Evolutionary conservation across 2,797 vertebrate species (phyloP).

Genomic region (Loris lydekkerianus): DNA sequence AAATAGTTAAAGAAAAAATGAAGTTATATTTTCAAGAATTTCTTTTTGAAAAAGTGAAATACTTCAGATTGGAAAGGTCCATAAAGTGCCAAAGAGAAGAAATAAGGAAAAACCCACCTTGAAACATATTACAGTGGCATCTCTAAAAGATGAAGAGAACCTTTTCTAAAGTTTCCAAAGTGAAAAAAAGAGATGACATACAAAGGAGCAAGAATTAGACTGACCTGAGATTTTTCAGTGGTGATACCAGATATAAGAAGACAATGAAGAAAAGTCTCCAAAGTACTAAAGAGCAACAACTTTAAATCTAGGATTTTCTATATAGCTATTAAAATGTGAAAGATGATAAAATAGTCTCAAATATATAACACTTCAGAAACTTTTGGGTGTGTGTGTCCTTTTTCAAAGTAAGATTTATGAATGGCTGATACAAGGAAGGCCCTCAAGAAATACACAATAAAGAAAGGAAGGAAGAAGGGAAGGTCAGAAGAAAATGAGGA

Average conservation of each 20-base stretch:
- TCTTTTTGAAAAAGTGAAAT: slow-evolving; percentile 2
- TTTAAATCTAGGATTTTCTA: slow-evolving; percentile 2
- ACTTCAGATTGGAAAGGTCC: background rate
- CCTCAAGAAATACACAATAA: background rate
- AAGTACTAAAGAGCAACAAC: background rate
- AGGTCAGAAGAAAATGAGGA: background rate
- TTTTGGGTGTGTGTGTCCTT: background rate
- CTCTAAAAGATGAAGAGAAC: background rate
- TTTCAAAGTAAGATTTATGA: too few species aligned
- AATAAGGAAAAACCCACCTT: background rate
- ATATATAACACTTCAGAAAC: background rate
- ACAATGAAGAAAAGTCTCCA: background rate
- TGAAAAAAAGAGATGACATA: background rate
- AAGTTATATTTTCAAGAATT: background rate
- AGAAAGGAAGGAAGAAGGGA: background rate
- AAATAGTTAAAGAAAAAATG: slow-evolving; percentile 4
- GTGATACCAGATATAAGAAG: background rate
- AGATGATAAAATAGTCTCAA: background rate
- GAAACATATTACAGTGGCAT: background rate
- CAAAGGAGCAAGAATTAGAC: background rate
- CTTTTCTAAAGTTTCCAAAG: background rate
- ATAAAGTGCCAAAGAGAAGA: background rate
- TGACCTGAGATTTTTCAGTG: background rate
- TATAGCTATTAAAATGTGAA: background rate
- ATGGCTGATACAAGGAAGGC: background rate